phyloP scores from a whole-genome alignment of 2,888 invertebrate genomes.

The Syritta pipiens region DNA sequence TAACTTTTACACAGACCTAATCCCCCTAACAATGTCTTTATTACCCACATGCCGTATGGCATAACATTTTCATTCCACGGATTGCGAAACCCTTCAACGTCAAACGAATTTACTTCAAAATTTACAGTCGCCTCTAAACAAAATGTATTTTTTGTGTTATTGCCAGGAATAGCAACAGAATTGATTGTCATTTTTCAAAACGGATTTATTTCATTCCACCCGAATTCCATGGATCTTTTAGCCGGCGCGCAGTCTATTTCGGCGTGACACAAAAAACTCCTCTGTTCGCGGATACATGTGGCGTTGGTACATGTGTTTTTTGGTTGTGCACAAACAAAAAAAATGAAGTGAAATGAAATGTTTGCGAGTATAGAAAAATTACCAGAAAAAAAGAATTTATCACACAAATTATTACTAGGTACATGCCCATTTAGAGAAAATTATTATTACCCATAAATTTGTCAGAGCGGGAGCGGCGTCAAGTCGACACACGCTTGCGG shows the following conservation, averaged over 20 bases:
- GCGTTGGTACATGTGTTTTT: neutral
- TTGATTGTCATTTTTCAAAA: conserved; percentile 37
- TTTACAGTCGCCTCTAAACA: conserved; percentile 15
- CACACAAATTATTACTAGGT: conserved; percentile 2
- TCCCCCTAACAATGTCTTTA: too few species aligned
- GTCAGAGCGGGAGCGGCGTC: neutral
- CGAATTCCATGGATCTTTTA: neutral
- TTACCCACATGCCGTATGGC: neutral
- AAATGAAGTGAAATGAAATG: neutral
- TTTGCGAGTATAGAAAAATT: neutral
- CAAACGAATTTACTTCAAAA: conserved; percentile 3
- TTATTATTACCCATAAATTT: conserved; percentile 26
- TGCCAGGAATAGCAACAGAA: conserved; percentile 1
- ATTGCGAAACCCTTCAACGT: conserved; percentile 10
- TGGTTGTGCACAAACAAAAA: neutral
- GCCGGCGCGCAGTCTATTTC: neutral
- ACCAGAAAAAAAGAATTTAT: neutral
- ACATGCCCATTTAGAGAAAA: conserved; percentile 6
- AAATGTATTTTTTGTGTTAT: conserved; percentile 17
- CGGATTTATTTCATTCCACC: conserved; percentile 20
- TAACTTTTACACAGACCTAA: too few species aligned
- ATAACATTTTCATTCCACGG: conserved; percentile 2
- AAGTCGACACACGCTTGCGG: too few species aligned
- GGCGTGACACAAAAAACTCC: neutral
- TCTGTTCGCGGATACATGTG: neutral